Percentiles rank a stretch among this genome's conserved stretches.
Evolutionary conservation across 1,140 invertebrate species (phyloP).

Genomic region (Rhizoglyphus robini): DNA sequence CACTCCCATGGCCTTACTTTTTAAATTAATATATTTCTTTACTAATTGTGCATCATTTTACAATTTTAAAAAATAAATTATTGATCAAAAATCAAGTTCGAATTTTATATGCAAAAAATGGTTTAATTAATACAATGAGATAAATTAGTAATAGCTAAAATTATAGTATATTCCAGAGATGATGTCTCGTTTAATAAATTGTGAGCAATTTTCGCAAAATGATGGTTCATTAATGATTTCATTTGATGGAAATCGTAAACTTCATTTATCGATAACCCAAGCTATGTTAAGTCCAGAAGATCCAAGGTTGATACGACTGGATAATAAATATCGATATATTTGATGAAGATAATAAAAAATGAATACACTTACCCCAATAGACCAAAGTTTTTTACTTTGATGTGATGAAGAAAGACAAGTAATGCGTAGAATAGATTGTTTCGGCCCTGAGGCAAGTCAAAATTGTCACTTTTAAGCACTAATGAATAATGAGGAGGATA

Average conservation of each 20-base stretch:
- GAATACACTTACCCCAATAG: conserved; percentile 44
- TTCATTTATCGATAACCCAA: conserved; percentile 48
- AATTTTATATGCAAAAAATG: background rate
- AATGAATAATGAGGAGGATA: conserved; percentile 56
- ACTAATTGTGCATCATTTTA: background rate
- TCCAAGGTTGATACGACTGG: conserved; percentile 55
- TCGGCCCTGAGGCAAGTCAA: conserved; percentile 53
- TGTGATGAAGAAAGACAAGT: conserved; percentile 58
- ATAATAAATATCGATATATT: conserved; percentile 18
- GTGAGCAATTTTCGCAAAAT: too few species aligned
- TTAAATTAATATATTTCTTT: too few species aligned
- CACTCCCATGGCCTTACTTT: too few species aligned
- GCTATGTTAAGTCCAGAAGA: conserved; percentile 60
- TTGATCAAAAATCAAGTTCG: background rate
- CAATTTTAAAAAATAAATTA: background rate
- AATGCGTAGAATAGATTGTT: conserved; percentile 69
- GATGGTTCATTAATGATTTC: too few species aligned
- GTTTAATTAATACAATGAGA: too few species aligned
- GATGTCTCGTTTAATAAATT: too few species aligned
- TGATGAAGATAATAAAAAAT: background rate
- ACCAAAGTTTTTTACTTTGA: conserved; percentile 56
- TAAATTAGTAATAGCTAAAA: too few species aligned
- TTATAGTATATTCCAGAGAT: too few species aligned
- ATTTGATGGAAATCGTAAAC: too few species aligned
- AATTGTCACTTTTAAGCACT: conserved; percentile 48